Conservation (phyloP, 2,797 vertebrate species). For the Acestrorhynchus altus region DNA sequence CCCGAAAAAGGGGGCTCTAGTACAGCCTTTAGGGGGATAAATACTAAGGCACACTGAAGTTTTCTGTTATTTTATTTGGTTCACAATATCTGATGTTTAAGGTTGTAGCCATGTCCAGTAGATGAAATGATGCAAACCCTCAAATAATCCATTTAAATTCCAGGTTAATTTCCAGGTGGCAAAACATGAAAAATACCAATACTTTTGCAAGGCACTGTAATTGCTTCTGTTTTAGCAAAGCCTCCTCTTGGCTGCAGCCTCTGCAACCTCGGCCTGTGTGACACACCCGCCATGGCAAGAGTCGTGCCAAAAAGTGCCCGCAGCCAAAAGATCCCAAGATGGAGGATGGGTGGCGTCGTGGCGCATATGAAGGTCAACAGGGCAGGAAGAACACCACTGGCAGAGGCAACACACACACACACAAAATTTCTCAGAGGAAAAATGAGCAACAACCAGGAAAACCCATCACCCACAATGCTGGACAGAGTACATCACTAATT, state of each 20-base stretch:
- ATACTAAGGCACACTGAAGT: no score
- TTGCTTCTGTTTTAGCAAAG: not conserved
- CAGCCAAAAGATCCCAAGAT: constrained; percentile 51
- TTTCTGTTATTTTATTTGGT: no score
- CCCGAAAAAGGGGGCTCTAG: no score
- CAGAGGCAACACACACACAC: constrained; percentile 16
- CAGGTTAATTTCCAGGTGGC: no score
- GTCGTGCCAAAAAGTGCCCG: constrained; percentile 23
- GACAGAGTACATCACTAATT: not conserved
- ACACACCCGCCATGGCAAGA: constrained; percentile 35
- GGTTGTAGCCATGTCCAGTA: no score
- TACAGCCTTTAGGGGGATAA: no score
- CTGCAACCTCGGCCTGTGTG: constrained; percentile 2
- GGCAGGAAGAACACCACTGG: constrained; percentile 41
- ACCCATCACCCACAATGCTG: not conserved
- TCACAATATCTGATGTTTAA: no score
- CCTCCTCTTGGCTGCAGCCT: not conserved
- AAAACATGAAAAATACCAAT: no score
- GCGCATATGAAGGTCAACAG: constrained; percentile 51
- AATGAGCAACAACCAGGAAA: constrained; percentile 12
- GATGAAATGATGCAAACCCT: no score
- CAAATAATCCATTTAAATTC: no score
- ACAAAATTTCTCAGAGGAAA: not conserved
- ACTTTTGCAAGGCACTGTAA: no score
- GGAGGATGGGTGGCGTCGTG: constrained; percentile 31